Evolutionary conservation across 2,113 vertebrate species (phyloP), one percentile per base, ranked within the genome.

Genomic region (Heterotilapia buettikoferi): DNA sequence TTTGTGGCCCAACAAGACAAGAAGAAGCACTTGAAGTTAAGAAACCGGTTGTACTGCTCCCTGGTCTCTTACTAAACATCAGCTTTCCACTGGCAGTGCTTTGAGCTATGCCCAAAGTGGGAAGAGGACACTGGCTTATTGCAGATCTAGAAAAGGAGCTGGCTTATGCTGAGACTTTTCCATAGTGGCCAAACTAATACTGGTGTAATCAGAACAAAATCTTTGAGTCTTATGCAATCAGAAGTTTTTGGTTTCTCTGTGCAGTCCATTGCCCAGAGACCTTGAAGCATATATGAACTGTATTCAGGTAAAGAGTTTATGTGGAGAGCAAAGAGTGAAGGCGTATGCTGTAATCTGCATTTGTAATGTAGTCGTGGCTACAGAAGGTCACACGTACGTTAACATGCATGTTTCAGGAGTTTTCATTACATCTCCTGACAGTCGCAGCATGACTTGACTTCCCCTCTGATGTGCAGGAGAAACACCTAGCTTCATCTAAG

Each of bases 401-500:
- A 53, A 61, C 80, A 76, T 13, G 16, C 33, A 50, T 7, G 19
- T 79, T 26, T 26, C 68, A 47, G 14, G 6, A 13, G 52, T 88
- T 84, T 85, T 87, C 26, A 50, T 76, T 76, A 29, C 6, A 78
- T 78, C 71, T 89, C 82, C 56, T 79, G 54, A 87, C 86, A 63
- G 90, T 91, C 87, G 85, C 84, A 13, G 33, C 52, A 56, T 84
- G 83, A 92, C 88, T 88, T 90, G 8, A 79, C 84, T 90, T 90
- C 45, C 81, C 73, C 13, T 21, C 24, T 47, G 14, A 82, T 31
- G 29, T 40, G 47, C 10, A 45, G 56, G 59, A 56, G 45, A 80
- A 79, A 80, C 6, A 61, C 84, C 53, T 82, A 57, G 24, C 71
- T 59, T n/a, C 52, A 82, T 79, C n/a, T 18, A 43, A 80, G 56